phyloP scores from a whole-genome alignment of 2,888 invertebrate genomes.

The Notodonta ziczac region DNA sequence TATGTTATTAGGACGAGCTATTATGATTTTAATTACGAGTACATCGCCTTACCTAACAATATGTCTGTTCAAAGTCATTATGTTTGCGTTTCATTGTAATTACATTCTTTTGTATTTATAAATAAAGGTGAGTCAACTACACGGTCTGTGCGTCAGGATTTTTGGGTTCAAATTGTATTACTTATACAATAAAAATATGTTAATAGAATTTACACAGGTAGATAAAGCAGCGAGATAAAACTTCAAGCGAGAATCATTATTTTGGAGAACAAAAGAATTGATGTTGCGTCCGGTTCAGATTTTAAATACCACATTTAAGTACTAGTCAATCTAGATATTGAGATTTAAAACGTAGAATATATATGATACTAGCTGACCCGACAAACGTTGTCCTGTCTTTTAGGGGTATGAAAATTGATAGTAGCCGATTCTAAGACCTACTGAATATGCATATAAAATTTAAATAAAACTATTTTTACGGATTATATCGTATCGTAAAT shows the following conservation, averaged over 20 bases:
- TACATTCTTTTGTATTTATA: constrained; percentile 10
- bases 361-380: no score
- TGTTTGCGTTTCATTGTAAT: neutral
- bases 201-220: neutral
- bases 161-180: neutral
- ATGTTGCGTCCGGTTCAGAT: neutral
- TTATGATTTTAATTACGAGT: constrained; percentile 36
- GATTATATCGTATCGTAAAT: no score
- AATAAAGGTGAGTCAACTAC: constrained; percentile 18
- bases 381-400: no score
- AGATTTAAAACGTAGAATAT: no score
- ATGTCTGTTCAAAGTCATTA: neutral
- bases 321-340: neutral
- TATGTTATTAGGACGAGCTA: constrained; percentile 23
- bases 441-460: no score
- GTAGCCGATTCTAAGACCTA: no score
- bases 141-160: neutral
- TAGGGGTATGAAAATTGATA: no score
- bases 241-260: neutral
- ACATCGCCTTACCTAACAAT: neutral
- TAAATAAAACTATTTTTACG: no score
- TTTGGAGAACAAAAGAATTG: neutral
- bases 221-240: neutral
- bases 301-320: neutral
- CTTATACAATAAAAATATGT: neutral